Evolutionary conservation across 1,140 invertebrate genomes (phyloP).

Genomic region (Chrysopa pallens): DNA sequence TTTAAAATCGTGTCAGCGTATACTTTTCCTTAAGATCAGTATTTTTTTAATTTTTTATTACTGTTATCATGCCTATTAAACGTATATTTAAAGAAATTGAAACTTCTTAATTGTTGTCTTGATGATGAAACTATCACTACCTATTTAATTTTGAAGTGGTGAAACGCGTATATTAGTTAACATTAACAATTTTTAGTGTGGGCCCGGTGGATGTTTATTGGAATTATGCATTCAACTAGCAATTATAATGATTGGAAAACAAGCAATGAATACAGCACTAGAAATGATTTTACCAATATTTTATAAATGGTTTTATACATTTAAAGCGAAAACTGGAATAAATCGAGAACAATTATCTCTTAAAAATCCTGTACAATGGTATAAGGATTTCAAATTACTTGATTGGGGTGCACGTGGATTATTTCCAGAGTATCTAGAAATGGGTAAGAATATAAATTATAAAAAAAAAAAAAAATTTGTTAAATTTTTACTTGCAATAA

Average conservation of each 20-base stretch:
- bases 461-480: not conserved
- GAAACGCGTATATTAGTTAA: not conserved
- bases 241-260: constrained; percentile 94
- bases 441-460: constrained; percentile 45
- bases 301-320: constrained; percentile 52
- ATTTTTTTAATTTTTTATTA: too few relatives aligned
- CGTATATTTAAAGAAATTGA: too few relatives aligned
- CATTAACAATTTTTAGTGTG: constrained; percentile 31
- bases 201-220: constrained; percentile 76
- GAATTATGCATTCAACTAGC: constrained; percentile 85
- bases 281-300: constrained; percentile 59
- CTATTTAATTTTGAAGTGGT: too few relatives aligned
- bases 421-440: constrained; percentile 95
- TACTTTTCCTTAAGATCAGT: too few relatives aligned
- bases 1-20: too few relatives aligned
- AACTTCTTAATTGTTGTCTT: too few relatives aligned
- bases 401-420: constrained; percentile 79
- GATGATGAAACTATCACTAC: too few relatives aligned
- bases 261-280: constrained; percentile 79
- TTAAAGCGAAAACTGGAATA: constrained; percentile 34
- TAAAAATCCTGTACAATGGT: constrained; percentile 42
- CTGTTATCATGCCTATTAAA: too few relatives aligned
- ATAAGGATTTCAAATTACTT: constrained; percentile 78
- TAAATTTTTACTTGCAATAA: not conserved
- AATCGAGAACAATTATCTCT: constrained; percentile 13